phyloP scores from a whole-genome alignment of 2,797 vertebrate species.

The Bryconaethiops microstoma region DNA sequence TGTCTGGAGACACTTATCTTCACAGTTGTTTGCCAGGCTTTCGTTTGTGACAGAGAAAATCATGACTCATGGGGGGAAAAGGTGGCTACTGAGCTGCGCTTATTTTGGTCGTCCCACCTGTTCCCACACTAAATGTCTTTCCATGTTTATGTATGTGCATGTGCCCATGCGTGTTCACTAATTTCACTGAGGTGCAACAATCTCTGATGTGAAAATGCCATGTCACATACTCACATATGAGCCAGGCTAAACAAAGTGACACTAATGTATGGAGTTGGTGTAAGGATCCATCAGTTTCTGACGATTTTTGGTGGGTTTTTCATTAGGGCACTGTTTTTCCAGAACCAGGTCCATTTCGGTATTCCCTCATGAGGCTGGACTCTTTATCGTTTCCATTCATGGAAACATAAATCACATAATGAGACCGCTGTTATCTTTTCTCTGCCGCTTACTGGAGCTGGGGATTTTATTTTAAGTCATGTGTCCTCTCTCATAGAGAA shows the following conservation, averaged over 20 bases:
- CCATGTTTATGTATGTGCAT: neutral
- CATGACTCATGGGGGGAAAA: conserved; percentile 19
- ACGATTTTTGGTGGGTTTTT: neutral
- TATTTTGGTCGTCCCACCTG: conserved; percentile 47
- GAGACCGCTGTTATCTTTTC: neutral
- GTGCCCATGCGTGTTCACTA: conserved; percentile 1
- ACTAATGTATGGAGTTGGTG: neutral
- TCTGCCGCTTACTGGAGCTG: neutral
- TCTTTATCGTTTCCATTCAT: neutral
- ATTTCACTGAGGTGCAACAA: conserved; percentile 21
- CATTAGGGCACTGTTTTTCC: neutral
- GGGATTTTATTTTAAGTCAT: neutral
- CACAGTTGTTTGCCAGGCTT: conserved; percentile 45
- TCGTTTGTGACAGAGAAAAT: conserved; percentile 38
- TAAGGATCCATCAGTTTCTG: neutral
- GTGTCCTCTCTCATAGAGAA: neutral
- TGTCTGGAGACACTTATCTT: conserved; percentile 43
- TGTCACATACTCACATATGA: conserved; percentile 15
- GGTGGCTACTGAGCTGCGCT: conserved; percentile 33
- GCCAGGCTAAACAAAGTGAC: conserved; percentile 7
- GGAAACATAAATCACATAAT: neutral
- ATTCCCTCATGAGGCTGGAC: neutral
- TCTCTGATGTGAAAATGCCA: conserved; percentile 2
- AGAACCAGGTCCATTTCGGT: neutral
- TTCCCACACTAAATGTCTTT: conserved; percentile 33